A percentile compares a stretch with the other conserved stretches of the same genome.
phyloP scores from a whole-genome alignment of 2,113 vertebrate genomes.

The Castor canadensis region DNA sequence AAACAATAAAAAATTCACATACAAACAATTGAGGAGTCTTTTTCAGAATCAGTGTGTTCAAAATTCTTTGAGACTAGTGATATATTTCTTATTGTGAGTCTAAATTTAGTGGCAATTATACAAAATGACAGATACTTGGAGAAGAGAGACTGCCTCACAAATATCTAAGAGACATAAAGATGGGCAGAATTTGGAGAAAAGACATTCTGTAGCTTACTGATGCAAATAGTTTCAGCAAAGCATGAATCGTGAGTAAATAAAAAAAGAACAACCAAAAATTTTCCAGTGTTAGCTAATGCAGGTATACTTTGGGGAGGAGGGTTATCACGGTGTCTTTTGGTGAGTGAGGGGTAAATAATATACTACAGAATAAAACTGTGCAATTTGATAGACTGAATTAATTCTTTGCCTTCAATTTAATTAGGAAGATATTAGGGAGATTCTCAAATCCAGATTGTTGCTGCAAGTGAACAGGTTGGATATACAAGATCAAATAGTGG shows the following conservation, averaged over 20 bases:
- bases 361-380: not conserved
- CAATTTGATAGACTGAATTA: not conserved
- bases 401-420: slow-evolving; percentile 35
- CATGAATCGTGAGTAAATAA: not conserved
- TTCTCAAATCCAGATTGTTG: slow-evolving; percentile 33
- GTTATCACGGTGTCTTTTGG: not conserved
- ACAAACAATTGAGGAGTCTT: not conserved
- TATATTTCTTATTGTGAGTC: not conserved
- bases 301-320: not conserved
- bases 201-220: not conserved
- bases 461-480: slow-evolving; percentile 52
- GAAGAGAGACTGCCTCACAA: not conserved
- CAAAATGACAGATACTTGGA: not conserved
- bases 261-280: not conserved
- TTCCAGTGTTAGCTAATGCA: not conserved
- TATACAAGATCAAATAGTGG: slow-evolving; percentile 62
- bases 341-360: not conserved
- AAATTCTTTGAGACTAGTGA: not conserved
- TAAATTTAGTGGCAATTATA: not conserved
- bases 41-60: not conserved
- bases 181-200: not conserved
- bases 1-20: not conserved
- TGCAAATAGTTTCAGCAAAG: not conserved
- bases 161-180: not conserved
- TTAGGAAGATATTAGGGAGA: slow-evolving; percentile 11